Base-by-base conservation (phyloP, 1,140 invertebrate genomes). In the Diorhabda elongata region DNA sequence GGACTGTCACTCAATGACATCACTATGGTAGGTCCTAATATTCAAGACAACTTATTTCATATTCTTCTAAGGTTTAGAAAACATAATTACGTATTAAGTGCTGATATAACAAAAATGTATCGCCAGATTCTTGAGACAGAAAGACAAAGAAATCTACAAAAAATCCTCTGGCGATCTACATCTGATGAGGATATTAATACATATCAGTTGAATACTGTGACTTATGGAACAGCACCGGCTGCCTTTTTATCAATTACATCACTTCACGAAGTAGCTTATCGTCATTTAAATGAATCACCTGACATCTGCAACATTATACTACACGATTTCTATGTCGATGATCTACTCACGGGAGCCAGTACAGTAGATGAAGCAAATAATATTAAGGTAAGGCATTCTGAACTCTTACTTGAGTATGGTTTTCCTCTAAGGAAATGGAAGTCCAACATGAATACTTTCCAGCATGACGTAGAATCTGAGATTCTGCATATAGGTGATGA, bases 241-340 rank as follows among this genome's bases (percentile, higher is more conserved):
- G 76, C 81, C 5, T 82, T 73, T 68, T 66, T 79, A 4, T 78
- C 81, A 0, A 70, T 77, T 2, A 68, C 77, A 9, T 43, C 9
- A n/a, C 44, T 62, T 8, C 42, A 45, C 3, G 5, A 62, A 45
- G 7, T 62, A 43, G 11, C 43, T 41, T 42, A 44, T 62, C 42
- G 44, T 5, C 11, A 43, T 44, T 5, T 9, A n/a, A 2, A 67
- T 0, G 4, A 72, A 2, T 82, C 73, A 69, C 81, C 78, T 3
- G 9, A 52, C 0, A 77, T 73, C 5, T 64, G 76, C 6, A 47
- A 71, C 69, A 70, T 80, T 2, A 69, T 81, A 8, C 64, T 73
- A 62, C 70, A 69, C 8, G 78, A 81, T 69, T 74, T 82, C n/a
- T 82, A 82, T 66, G 79, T 82, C 9, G 84, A 86, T 70, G 83